Conservation (phyloP, 2,888 invertebrate species). For the Plagiodera versicolora region DNA sequence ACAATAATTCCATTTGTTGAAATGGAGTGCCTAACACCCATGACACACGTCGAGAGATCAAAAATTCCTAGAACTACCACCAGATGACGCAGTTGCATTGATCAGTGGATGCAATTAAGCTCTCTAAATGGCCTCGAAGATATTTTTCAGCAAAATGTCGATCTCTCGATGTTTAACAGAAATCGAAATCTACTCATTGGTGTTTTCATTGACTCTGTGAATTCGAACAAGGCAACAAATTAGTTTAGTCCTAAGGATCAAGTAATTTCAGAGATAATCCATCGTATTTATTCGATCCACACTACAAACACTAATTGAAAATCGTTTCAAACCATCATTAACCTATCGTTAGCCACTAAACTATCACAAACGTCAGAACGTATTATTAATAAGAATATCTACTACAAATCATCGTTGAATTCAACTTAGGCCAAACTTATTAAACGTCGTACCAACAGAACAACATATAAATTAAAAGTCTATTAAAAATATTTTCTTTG, state of each 20-base stretch:
- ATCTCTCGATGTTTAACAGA: background rate
- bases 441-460: slow-evolving; percentile 23
- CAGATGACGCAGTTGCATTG: too few species aligned
- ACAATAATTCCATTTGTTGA: too few species aligned
- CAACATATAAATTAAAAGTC: slow-evolving; percentile 34
- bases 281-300: background rate
- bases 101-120: too few species aligned
- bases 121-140: too few species aligned
- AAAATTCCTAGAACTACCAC: too few species aligned
- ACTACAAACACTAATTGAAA: slow-evolving; percentile 33
- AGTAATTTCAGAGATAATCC: background rate
- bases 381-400: slow-evolving; percentile 28
- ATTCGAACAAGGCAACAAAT: background rate
- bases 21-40: too few species aligned
- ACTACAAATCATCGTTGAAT: slow-evolving; percentile 34
- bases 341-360: slow-evolving; percentile 31
- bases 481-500: slow-evolving; percentile 42
- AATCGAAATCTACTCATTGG: slow-evolving; percentile 12
- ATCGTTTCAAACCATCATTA: slow-evolving; percentile 20
- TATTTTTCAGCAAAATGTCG: too few species aligned
- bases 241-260: background rate
- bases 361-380: slow-evolving; percentile 34
- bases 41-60: background rate
- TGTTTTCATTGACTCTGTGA: slow-evolving; percentile 5
- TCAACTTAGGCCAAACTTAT: slow-evolving; percentile 37